These are phyloP conservation scores for Enteromius paludinosus DNA, from an alignment of 2,797 vertebrate species.

Conservation along the genomic window DNA sequence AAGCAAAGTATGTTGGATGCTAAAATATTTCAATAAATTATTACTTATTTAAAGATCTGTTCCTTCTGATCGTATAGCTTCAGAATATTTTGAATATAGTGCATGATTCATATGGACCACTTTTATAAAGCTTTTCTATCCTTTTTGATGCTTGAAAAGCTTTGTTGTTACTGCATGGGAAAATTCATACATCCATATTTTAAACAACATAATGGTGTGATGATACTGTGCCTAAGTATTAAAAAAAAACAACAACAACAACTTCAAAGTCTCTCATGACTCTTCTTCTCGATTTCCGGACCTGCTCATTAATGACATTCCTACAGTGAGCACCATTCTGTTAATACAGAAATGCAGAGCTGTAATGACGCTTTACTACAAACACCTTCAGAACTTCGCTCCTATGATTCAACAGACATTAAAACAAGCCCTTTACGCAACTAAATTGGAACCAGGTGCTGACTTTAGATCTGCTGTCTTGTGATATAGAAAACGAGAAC, in stretches of 20 bases:
- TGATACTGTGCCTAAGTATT: background rate
- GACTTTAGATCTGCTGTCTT: constrained; percentile 46
- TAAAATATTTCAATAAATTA: background rate
- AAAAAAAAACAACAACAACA: no score
- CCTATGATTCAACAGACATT: constrained; percentile 33
- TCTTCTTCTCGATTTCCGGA: background rate
- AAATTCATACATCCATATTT: background rate
- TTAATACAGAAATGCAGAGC: background rate
- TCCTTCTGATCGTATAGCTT: background rate
- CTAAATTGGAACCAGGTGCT: constrained; percentile 54
- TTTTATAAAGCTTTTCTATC: background rate
- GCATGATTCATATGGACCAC: background rate
- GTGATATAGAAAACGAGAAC: constrained; percentile 52
- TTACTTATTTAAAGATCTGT: background rate
- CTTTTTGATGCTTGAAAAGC: background rate
- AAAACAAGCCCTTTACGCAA: constrained; percentile 42
- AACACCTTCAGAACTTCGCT: constrained; percentile 17
- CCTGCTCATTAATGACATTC: background rate
- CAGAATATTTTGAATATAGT: background rate
- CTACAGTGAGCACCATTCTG: background rate
- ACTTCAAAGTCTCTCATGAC: background rate
- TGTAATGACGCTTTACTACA: constrained; percentile 8
- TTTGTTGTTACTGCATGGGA: background rate
- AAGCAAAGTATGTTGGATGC: background rate
- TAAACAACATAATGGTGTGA: background rate